Base-by-base conservation (phyloP, 2,797 vertebrate species). In the Coregonus ussuriensis region DNA sequence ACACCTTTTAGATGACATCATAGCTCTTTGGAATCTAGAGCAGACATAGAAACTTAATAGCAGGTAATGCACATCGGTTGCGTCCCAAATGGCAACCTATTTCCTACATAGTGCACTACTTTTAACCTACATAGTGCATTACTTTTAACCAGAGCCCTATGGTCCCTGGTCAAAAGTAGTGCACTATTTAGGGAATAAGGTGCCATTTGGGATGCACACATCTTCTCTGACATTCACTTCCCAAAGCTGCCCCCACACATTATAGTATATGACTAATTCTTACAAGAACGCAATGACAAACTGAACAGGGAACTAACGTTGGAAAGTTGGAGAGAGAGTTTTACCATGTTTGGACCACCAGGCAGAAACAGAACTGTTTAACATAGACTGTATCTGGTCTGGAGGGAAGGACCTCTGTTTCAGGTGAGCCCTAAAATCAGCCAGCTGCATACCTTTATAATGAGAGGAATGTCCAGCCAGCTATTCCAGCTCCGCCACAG, bases 361-460 rank as follows among this genome's bases (percentile, higher is more conserved):
- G 56, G 69, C 31, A 16, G 41, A 47, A 47, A 47, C 41, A 11
- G 9, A 47, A 47, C 41, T 7, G 35, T 73, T 73, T 16, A 41
- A 76, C 41, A 71, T 67, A 18, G 63, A 79, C 66, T 13, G 41
- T 47, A 9, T 47, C 41, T 47, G 41, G 67, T 79, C 25, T 71
- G 66, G 74, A 59, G 41, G 56, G 16, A 18, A 18, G 15, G 29
- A 35, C 67, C 72, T 76, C 25, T 68, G 33, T 47, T 62, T 68
- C 6, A 68, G 53, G 14, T 73, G 37, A 71, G 67, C 72, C 35
- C 65, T 54, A 31, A 21, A 82, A 77, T 66, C 71, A 76, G 41
- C 56, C 72, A 21, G 74, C 31, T 41, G 41, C 37, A 16, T 71
- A 21, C 18, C 56, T 59, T 47, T 33, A 54, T 77, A 77, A 79